phyloP scores from a whole-genome alignment of 1,140 invertebrate species.

The Drosophila subobscura region DNA sequence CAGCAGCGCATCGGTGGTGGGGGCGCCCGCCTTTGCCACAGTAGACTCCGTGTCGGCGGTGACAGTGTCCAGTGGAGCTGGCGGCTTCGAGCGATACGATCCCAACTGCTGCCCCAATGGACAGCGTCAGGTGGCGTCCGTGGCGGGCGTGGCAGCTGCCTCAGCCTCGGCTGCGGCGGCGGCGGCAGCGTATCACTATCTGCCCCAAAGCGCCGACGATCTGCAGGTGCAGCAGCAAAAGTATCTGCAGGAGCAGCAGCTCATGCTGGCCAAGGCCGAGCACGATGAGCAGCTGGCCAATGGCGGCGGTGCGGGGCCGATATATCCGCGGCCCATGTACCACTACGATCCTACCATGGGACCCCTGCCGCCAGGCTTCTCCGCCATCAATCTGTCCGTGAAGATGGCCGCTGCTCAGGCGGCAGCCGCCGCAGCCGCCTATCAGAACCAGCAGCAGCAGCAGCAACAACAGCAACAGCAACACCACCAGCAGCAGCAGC shows the following conservation, averaged over 20 bases:
- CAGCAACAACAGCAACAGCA: slow-evolving; percentile 72
- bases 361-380: slow-evolving; percentile 88
- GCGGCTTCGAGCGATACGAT: slow-evolving; percentile 91
- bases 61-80: slow-evolving; percentile 86
- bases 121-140: slow-evolving; percentile 60
- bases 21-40: slow-evolving; percentile 44
- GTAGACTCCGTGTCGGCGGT: slow-evolving; percentile 84
- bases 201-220: slow-evolving; percentile 83
- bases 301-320: slow-evolving; percentile 87
- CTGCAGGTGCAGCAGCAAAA: slow-evolving; percentile 85
- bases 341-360: slow-evolving; percentile 89
- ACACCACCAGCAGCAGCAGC: slow-evolving; percentile 73
- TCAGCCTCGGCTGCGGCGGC: slow-evolving; percentile 54
- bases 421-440: slow-evolving; percentile 83
- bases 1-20: slow-evolving; percentile 77
- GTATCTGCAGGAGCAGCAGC: slow-evolving; percentile 87
- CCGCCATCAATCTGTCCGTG: slow-evolving; percentile 93
- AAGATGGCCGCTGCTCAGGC: slow-evolving; percentile 92
- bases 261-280: slow-evolving; percentile 87
- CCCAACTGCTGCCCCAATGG: slow-evolving; percentile 83
- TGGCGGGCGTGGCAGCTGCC: slow-evolving; percentile 82
- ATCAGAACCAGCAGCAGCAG: slow-evolving; percentile 77
- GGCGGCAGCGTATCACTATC: slow-evolving; percentile 86
- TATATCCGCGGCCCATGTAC: slow-evolving; percentile 92
- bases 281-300: slow-evolving; percentile 84